Percentiles rank a stretch among this genome's conserved stretches.
phyloP scores from a whole-genome alignment of 2,113 vertebrate genomes.

The Triplophysa rosa region DNA sequence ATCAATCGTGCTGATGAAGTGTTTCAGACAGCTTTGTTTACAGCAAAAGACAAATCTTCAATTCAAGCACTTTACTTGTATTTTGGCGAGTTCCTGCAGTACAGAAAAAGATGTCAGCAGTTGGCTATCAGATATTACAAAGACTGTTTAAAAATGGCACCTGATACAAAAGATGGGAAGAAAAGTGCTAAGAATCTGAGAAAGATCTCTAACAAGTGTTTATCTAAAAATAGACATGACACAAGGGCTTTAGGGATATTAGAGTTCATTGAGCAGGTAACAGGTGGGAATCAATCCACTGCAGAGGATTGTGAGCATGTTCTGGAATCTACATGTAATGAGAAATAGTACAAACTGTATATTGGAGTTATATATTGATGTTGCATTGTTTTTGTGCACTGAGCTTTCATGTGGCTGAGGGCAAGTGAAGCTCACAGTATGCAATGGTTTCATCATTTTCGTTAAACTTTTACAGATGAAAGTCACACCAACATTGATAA shows the following conservation, averaged over 20 bases:
- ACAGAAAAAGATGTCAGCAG: neutral
- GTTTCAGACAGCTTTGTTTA: slow-evolving; percentile 36
- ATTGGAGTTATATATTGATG: too few species aligned
- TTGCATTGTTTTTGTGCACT: too few species aligned
- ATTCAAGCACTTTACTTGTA: slow-evolving; percentile 11
- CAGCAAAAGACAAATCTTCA: neutral
- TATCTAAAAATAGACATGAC: neutral
- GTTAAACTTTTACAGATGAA: too few species aligned
- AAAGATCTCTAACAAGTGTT: slow-evolving; percentile 29
- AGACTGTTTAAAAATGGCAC: neutral
- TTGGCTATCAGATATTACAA: slow-evolving; percentile 25
- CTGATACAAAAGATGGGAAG: slow-evolving; percentile 6
- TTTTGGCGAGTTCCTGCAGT: neutral
- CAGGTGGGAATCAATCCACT: neutral
- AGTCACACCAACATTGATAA: too few species aligned
- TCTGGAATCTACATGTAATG: neutral
- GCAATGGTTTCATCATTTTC: too few species aligned
- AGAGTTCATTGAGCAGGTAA: slow-evolving; percentile 34
- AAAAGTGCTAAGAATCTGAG: slow-evolving; percentile 35
- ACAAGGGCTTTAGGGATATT: slow-evolving; percentile 28
- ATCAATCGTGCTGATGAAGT: slow-evolving; percentile 44
- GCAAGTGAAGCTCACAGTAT: too few species aligned
- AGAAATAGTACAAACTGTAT: too few species aligned
- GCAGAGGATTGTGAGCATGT: neutral
- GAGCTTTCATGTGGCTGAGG: too few species aligned